Base-by-base conservation (phyloP, 2,888 invertebrate species). In the Acronicta alni region DNA sequence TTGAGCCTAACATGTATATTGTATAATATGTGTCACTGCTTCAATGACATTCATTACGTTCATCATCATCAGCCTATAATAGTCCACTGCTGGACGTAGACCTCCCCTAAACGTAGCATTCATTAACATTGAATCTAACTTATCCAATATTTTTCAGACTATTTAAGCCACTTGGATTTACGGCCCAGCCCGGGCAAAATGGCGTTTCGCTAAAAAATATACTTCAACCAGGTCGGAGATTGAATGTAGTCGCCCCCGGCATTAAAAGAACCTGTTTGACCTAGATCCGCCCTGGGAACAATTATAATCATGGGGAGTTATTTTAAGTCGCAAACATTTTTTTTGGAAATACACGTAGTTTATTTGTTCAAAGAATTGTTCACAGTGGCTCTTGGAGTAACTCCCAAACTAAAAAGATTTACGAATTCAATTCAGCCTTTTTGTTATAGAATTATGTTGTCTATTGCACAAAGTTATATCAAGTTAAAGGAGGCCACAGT, bases 321-420 rank as follows among this genome's bases (percentile, higher is more conserved):
- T 23, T 67, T 23, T 14, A 23, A 37, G 20, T 12, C 3, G 10
- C 16, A 20, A 30, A 41, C 30, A 41, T 59, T 67, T 48, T 32
- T 23, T 26, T 68, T 46, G 14, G 4, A 32, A 60, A 38, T 41
- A 37, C 44, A 17, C 26, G n/a, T 18, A 7, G 0, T 41, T 20
- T 41, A 12, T 30, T 67, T 68, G 39, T 35, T 7, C 14, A 15
- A n/a, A 23, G 10, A 26, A 23, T 16, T 12, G 32, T 39, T 12
- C n/a, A 46, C 46, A 20, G 15, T 41, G 14, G 17, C 20, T 35
- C n/a, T 35, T n/a, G 14, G 6, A 35, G n/a, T 46, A 15, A 30
- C 39, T 14, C 3, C 15, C 20, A 37, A 35, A n/a, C 4, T 35
- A 47, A 42, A 57, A 68, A 61, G 30, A 17, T 23, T 30, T 17